Base-by-base conservation (phyloP, 2,797 vertebrate species). In the Macroramphosus scolopax region DNA sequence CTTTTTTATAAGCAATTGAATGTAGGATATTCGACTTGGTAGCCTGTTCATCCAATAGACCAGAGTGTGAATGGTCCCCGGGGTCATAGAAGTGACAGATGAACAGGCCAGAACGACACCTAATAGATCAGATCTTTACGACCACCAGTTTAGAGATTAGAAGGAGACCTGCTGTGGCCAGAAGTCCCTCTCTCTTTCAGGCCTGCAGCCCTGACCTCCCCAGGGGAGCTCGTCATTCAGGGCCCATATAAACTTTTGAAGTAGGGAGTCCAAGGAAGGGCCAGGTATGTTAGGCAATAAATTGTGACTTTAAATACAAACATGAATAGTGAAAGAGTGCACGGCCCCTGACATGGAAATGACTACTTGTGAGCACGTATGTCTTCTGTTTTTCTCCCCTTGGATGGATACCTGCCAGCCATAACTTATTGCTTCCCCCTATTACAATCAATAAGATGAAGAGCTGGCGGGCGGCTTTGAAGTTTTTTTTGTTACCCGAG, bases 191-290 rank as follows among this genome's bases (percentile, higher is more conserved):
- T 59, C 59, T 68, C 56, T n/a, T n/a, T 63, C 68, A 49, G 63
- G 66, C 64, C 51, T 53, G 36, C 66, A 72, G 46, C 44, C 49
- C 61, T 83, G 67, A 72, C 74, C 59, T 81, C 69, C 72, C 63
- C 63, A 18, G 44, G 72, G 63, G 40, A 58, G 66, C 17, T 0
- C 42, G 24, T 72, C 71, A 75, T 87, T 84, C 40, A 82, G 51
- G 65, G 68, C 44, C 59, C 77, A 72, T 80, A 81, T 81, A 82
- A 82, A 87, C 81, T 79, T 87, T 86, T 87, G 83, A 88, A 85
- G 83, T 84, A 18, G 48, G 5, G 69, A 63, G 63, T 81, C 68
- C 52, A 68, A 69, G 60, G 48, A 75, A 80, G 66, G 62, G 75
- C 71, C 65, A 81, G 76, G 78, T 87, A 82, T 87, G 85, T 77